Base-by-base conservation (phyloP, 2,797 vertebrate genomes). In the Macroramphosus scolopax region DNA sequence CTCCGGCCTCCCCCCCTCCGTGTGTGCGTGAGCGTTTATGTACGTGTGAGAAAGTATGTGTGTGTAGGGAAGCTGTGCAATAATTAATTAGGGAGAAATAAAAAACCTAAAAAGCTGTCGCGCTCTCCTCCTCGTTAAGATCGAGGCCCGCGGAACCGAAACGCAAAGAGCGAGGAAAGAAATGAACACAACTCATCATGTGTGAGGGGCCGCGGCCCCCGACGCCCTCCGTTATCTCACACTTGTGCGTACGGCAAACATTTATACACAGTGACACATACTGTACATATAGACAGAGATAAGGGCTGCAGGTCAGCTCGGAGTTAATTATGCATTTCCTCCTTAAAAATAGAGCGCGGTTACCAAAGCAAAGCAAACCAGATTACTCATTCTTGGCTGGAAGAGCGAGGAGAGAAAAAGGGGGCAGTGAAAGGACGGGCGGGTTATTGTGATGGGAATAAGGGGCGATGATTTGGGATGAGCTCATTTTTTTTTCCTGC, bases 301-400 rank as follows among this genome's bases (percentile, higher is more conserved):
- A 63, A 26, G 74, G 67, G 63, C 72, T 78, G 45, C 55, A 72
- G 60, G 67, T 86, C 70, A 75, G 55, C 51, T 77, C 64, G 53
- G 50, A 63, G 75, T 87, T 83, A 88, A 89, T 89, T 85, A 89
- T 87, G 81, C 35, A 89, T 86, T 78, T 54, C 41, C 59, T 60
- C 61, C 83, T 78, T 69, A 85, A 87, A n/a, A 88, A 86, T 87
- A 89, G 83, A 77, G 40, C 2, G 10, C 29, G 15, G 80, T 53
- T 75, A 78, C 58, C 61, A 54, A 65, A 68, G 80, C 50, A 69
- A 73, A 72, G 69, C 60, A 80, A 87, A 77, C 65, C 31, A 38
- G 59, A 82, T 85, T 75, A 73, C 49, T 85, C 75, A 74, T 82
- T 78, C 75, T 81, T 62, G 63, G 57, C 72, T 80, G 75, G 48